Base-by-base conservation (phyloP, 2,888 invertebrate genomes). In the Agrotis puta region DNA sequence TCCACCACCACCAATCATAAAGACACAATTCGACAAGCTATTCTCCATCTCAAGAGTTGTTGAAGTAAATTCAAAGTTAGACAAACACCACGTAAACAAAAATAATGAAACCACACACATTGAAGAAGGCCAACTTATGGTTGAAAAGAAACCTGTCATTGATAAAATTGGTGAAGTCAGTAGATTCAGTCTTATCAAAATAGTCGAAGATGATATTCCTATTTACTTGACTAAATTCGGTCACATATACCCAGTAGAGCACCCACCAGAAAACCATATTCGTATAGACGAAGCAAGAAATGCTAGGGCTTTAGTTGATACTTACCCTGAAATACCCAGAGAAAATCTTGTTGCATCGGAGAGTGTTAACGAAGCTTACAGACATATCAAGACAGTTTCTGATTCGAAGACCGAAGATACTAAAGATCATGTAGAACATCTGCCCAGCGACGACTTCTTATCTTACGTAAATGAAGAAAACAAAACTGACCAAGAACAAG, bases 151-250 rank as follows among this genome's bases (percentile, higher is more conserved):
- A 86, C 97, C 97, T 0, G 96, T 96, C 20, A 86, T 97, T 2
- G 97, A 97, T 85, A 97, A 97, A 93, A 96, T 98, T 75, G 97
- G 97, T 57, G 97, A 97, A 91, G 97, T 98, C 0, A 97, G 97
- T 88, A 96, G 97, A 81, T 97, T 97, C 48, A 97, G 97, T 81
- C 95, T 97, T 24, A 97, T 98, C 20, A 97, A 97, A 90, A 96
- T 97, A 64, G 96, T 97, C 4, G 97, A 97, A 91, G 96, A 96
- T 84, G 96, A 96, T 85, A 96, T 96, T 18, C 96, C 96, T 59
- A 95, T 96, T 76, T 96, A 96, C 84, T 85, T 96, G 22, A 96
- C 96, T 13, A 96, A 95, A 86, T 88, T 92, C 33, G 94, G 96
- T 4, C 96, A 94, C 74, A 90, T 95, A 20, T 96, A 96, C 84